A percentile compares a stretch with the other conserved stretches of the same genome.
These are phyloP conservation scores for Saimiri boliviensis DNA, from an alignment of 2,113 vertebrate genomes.

Conservation along the genomic window DNA sequence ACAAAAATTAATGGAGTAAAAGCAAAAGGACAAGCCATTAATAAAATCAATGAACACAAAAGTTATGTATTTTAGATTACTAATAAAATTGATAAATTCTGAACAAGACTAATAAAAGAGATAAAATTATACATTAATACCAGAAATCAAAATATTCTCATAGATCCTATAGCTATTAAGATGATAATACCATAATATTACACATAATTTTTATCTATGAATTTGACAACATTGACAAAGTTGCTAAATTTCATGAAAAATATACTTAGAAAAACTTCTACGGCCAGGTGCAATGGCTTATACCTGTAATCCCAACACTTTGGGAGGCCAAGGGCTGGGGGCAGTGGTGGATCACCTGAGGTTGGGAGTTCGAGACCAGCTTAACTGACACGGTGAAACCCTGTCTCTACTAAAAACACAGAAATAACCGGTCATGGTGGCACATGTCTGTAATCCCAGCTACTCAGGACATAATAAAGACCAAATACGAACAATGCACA, in stretches of 20 bases:
- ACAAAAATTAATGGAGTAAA: neutral
- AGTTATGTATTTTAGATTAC: neutral
- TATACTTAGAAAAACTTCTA: neutral
- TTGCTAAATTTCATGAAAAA: neutral
- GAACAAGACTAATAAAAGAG: neutral
- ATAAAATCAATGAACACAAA: neutral
- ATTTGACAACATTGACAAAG: neutral
- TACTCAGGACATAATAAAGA: no score
- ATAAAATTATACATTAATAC: neutral
- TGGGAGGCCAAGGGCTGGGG: no score
- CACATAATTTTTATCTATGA: neutral
- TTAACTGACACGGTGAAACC: no score
- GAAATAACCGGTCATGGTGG: no score
- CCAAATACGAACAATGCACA: no score
- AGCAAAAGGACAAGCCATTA: neutral
- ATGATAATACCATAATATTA: neutral
- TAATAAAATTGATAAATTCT: neutral
- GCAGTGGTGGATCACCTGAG: no score
- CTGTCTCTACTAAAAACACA: no score
- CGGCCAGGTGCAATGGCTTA: accelerated
- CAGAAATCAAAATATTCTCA: neutral
- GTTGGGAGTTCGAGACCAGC: no score
- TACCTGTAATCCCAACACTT: no score
- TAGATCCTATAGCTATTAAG: neutral
- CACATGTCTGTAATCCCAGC: no score